A percentile compares a stretch with the other conserved stretches of the same genome.
Conservation (phyloP, 2,888 invertebrate genomes). For the Diaphora mendica region DNA sequence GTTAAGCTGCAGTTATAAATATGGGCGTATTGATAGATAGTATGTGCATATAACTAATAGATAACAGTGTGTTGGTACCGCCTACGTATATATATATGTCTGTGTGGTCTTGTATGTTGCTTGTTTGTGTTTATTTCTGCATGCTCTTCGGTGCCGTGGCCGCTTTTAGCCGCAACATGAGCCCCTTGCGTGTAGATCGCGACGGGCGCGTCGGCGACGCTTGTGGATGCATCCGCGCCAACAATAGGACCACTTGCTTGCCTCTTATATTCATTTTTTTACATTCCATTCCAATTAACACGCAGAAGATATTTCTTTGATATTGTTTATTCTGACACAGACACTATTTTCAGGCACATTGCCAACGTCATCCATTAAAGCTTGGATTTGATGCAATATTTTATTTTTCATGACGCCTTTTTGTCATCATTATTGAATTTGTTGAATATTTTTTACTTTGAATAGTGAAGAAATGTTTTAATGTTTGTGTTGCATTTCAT, state of each 20-base stretch:
- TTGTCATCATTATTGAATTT: slow-evolving; percentile 26
- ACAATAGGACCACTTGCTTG: slow-evolving; percentile 61
- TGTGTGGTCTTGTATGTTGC: slow-evolving; percentile 60
- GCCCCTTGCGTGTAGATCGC: slow-evolving; percentile 58
- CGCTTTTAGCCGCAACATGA: slow-evolving; percentile 82
- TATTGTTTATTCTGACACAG: slow-evolving; percentile 29
- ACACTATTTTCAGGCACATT: slow-evolving; percentile 37
- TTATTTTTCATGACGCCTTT: slow-evolving; percentile 29
- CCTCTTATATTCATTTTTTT: slow-evolving; percentile 41
- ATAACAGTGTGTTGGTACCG: slow-evolving; percentile 55
- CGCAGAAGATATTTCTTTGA: slow-evolving; percentile 33
- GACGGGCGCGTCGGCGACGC: slow-evolving; percentile 29
- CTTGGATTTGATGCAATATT: slow-evolving; percentile 22
- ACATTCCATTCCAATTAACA: slow-evolving; percentile 51
- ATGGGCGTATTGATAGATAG: slow-evolving; percentile 23
- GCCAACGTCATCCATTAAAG: slow-evolving; percentile 41
- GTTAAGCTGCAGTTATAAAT: slow-evolving; percentile 22
- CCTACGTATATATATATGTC: slow-evolving; percentile 59
- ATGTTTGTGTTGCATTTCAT: slow-evolving; percentile 36
- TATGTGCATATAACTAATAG: slow-evolving; percentile 36
- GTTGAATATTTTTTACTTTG: slow-evolving; percentile 14
- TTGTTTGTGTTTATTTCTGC: slow-evolving; percentile 79
- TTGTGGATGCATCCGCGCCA: slow-evolving; percentile 69
- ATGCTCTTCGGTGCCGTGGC: slow-evolving; percentile 69
- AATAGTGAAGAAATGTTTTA: slow-evolving; percentile 22